A percentile compares a stretch with the other conserved stretches of the same genome.
These are phyloP conservation scores for Steinernema hermaphroditum DNA, from an alignment of 2,888 invertebrate genomes.

Conservation along the genomic window DNA sequence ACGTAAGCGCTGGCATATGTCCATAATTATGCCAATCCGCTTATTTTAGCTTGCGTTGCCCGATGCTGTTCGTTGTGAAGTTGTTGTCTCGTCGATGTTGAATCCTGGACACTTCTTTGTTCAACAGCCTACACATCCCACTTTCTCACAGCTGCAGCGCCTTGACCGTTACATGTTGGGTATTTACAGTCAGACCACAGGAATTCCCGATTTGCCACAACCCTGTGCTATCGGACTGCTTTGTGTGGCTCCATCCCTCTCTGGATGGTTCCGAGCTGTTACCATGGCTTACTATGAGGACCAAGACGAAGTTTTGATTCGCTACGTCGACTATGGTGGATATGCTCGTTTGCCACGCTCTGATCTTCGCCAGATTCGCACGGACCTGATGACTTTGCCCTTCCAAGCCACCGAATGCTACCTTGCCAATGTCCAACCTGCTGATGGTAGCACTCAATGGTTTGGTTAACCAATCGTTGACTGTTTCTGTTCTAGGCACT, in stretches of 20 bases:
- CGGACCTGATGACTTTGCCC: slow-evolving; percentile 88
- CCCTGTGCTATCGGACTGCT: slow-evolving; percentile 84
- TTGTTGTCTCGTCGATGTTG: slow-evolving; percentile 83
- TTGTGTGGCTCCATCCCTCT: slow-evolving; percentile 82
- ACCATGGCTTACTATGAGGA: slow-evolving; percentile 75
- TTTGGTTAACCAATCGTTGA: neutral
- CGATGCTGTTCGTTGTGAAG: slow-evolving; percentile 89
- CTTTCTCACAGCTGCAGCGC: slow-evolving; percentile 80
- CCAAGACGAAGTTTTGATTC: slow-evolving; percentile 76
- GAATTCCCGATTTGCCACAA: slow-evolving; percentile 80
- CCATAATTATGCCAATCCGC: neutral
- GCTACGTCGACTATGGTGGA: slow-evolving; percentile 92
- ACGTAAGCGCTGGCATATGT: slow-evolving; percentile 37
- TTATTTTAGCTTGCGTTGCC: slow-evolving; percentile 78
- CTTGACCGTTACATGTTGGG: slow-evolving; percentile 80
- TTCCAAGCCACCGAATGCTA: slow-evolving; percentile 96
- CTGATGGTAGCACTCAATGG: slow-evolving; percentile 72
- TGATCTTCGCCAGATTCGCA: slow-evolving; percentile 85
- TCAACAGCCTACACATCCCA: slow-evolving; percentile 91
- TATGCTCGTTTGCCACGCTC: slow-evolving; percentile 79
- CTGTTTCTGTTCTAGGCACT: slow-evolving; percentile 45
- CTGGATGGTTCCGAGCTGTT: slow-evolving; percentile 87
- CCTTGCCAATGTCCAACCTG: slow-evolving; percentile 83
- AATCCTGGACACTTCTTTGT: slow-evolving; percentile 87
- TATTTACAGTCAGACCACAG: slow-evolving; percentile 77